Percentiles rank a stretch among this genome's conserved stretches.
phyloP scores from a whole-genome alignment of 1,140 invertebrate species.

The Apis laboriosa region DNA sequence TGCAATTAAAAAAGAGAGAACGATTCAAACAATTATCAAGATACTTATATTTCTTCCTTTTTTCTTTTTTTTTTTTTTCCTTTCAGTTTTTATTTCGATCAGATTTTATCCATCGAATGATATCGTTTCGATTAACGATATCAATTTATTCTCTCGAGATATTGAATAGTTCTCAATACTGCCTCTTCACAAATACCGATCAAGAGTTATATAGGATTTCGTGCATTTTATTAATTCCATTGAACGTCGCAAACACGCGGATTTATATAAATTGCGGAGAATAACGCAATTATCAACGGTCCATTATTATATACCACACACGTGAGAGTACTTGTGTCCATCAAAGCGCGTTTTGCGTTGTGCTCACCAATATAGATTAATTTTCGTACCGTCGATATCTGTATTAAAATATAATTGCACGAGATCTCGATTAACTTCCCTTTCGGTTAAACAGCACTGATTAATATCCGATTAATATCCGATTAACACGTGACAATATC shows the following conservation, averaged over 20 bases:
- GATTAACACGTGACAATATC: neutral
- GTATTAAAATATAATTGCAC: neutral
- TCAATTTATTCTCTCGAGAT: neutral
- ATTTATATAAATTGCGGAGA: neutral
- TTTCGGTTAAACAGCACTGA: neutral
- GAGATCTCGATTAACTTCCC: slow-evolving; percentile 3
- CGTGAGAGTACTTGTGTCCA: neutral
- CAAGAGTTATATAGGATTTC: neutral
- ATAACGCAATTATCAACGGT: neutral
- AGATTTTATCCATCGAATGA: neutral
- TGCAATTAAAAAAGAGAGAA: slow-evolving; percentile 5
- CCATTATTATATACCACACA: no score
- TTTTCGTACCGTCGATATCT: neutral
- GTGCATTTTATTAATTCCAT: neutral
- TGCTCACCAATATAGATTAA: neutral
- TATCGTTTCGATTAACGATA: neutral
- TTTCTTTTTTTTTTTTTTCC: neutral
- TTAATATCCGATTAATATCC: no score
- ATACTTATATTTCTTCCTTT: no score
- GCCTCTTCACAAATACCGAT: neutral
- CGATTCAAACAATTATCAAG: slow-evolving; percentile 10
- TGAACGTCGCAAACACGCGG: neutral
- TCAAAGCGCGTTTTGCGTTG: no score
- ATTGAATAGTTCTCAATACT: neutral
- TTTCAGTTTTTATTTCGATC: neutral